Evolutionary conservation across 2,888 invertebrate species (phyloP).

Genomic region (Hydropsyche betteni): DNA sequence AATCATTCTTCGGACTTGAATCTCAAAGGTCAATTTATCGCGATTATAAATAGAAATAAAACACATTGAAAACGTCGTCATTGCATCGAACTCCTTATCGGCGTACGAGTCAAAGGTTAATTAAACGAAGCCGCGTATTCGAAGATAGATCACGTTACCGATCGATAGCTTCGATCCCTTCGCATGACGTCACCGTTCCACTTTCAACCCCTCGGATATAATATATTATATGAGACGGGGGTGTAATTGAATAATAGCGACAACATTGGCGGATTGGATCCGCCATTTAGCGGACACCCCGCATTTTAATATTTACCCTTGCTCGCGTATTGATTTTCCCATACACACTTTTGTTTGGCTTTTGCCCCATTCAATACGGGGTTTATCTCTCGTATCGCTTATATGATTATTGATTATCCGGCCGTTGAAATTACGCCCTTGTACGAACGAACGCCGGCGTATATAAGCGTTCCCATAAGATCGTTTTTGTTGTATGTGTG

Average conservation of each 20-base stretch:
- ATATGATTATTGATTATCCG: conserved; percentile 39
- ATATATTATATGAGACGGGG: not conserved
- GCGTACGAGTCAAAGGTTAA: too few relatives aligned
- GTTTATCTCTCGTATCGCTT: conserved; percentile 38
- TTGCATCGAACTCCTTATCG: too few relatives aligned
- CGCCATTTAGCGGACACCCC: conserved; percentile 40
- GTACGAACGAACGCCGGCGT: not conserved
- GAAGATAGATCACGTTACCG: too few relatives aligned
- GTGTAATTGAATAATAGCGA: conserved; percentile 38
- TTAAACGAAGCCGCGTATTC: too few relatives aligned
- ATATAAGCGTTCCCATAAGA: not conserved
- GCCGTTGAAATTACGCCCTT: conserved; percentile 30
- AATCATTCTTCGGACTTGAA: too few relatives aligned
- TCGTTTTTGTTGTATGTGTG: not conserved
- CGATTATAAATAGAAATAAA: too few relatives aligned
- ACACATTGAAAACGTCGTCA: not conserved
- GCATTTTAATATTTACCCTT: conserved; percentile 42
- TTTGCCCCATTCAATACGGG: conserved; percentile 36
- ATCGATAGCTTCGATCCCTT: too few relatives aligned
- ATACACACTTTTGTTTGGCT: conserved; percentile 38
- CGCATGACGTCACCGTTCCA: not conserved
- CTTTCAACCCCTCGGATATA: conserved; percentile 1
- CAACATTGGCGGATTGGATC: conserved; percentile 41
- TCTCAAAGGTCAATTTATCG: too few relatives aligned
- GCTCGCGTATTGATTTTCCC: conserved; percentile 38